Evolutionary conservation across 2,113 vertebrate species (phyloP), one percentile per base, ranked within the genome.

Genomic region (Penelope pileata): DNA sequence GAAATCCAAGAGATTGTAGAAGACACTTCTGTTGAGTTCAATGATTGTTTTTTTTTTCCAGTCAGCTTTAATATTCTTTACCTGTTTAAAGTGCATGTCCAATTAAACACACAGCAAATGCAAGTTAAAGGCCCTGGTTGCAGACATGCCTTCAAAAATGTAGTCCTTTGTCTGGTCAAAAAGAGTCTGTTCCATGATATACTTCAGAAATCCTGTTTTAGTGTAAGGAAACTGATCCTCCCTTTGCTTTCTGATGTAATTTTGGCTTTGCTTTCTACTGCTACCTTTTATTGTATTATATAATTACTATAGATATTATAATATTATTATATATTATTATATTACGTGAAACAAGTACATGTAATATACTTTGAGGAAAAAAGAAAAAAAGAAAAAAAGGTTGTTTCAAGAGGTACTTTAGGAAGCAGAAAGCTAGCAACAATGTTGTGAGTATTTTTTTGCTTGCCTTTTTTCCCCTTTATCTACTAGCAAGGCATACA

Each of bases 361-460:
- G 3, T 14, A 86, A 59, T 2, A 13, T 5, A 45, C 42, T 72
- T 67, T 19, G 16, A 68, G 74, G 72, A 78, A 10, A 12, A 1
- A n/a, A 19, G 69, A 78, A 74, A 79, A 10, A 13, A 1, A 17
- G 69, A 78, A 79, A 79, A 10, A 10, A 1, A 30, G 5, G 12
- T 36, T 32, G 24, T 47, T 88, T 74, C 60, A 40, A 42, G 56
- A 53, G n/a, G 17, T 27, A 66, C 73, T 83, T 63, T 34, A 38
- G 40, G 59, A 86, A 85, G 59, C 26, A 43, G n/a, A 88, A 45
- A 53, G 24, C 29, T n/a, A 4, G 4, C 43, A 63, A 3, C 15
- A 27, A 0, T 18, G 9, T 11, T 38, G 50, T 9, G 1, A 9
- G 16, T 6, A 2, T 19, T 56, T 12, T 58, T 40, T 63, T 63